Percentiles rank a stretch among this genome's conserved stretches.
phyloP scores from a whole-genome alignment of 2,797 vertebrate genomes.

The Gymnodraco acuticeps region DNA sequence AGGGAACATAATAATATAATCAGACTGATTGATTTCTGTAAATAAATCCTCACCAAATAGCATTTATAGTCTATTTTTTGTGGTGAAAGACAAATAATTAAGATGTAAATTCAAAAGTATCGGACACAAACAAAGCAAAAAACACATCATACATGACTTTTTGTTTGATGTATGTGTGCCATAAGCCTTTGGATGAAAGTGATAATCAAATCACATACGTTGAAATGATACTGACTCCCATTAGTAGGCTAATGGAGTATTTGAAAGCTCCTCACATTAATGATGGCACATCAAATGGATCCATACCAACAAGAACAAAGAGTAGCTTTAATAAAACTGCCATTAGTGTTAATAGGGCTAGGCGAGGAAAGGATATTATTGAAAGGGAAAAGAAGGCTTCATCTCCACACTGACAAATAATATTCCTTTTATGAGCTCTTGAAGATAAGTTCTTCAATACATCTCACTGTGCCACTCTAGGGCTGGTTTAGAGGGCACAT shows the following conservation, averaged over 20 bases:
- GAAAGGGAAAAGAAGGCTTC: background rate
- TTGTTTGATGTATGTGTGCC: background rate
- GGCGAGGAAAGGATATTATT: background rate
- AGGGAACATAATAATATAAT: slow-evolving; percentile 17
- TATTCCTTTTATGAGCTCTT: slow-evolving; percentile 35
- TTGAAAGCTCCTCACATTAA: slow-evolving; percentile 22
- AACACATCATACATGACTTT: background rate
- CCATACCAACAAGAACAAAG: slow-evolving; percentile 3
- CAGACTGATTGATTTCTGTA: slow-evolving; percentile 20
- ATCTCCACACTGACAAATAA: slow-evolving; percentile 27
- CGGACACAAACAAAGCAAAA: background rate
- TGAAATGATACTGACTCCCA: slow-evolving; percentile 10
- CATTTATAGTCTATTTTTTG: slow-evolving; percentile 10
- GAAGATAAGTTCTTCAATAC: slow-evolving; percentile 27
- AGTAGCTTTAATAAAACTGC: slow-evolving; percentile 3
- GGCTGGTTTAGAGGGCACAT: slow-evolving; percentile 48
- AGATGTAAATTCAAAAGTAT: background rate
- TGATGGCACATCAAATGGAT: slow-evolving; percentile 25
- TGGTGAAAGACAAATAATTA: background rate
- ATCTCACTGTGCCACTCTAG: slow-evolving; percentile 29
- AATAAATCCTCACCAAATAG: background rate
- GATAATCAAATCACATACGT: background rate
- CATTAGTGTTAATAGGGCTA: slow-evolving; percentile 20
- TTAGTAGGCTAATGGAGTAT: slow-evolving; percentile 2
- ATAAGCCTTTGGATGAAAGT: slow-evolving; percentile 27